A percentile compares a stretch with the other conserved stretches of the same genome.
Evolutionary conservation across 2,888 invertebrate genomes (phyloP).

Genomic region (Drosophila melanosoma): DNA sequence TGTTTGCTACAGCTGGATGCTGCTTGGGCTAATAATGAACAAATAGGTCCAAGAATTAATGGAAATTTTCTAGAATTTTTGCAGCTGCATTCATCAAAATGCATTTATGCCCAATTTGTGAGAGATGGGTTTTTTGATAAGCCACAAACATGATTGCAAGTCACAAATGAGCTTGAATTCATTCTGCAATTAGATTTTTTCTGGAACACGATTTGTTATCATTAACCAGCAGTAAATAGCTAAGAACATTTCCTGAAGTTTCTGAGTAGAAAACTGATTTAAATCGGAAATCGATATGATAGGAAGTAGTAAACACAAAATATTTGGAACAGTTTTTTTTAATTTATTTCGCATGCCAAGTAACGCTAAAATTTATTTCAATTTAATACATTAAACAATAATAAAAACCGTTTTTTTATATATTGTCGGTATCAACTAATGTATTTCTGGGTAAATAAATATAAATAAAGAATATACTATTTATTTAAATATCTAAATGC

Average conservation of each 20-base stretch:
- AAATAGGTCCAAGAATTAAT: constrained; percentile 49
- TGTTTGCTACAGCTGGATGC: constrained; percentile 14
- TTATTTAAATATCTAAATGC: background rate
- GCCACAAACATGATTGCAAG: background rate
- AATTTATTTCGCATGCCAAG: background rate
- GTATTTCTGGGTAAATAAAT: background rate
- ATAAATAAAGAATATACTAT: background rate
- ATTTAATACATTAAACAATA: background rate
- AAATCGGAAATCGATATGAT: background rate
- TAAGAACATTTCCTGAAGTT: constrained; percentile 3
- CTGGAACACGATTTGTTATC: background rate
- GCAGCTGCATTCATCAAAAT: constrained; percentile 39
- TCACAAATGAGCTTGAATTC: constrained; percentile 13
- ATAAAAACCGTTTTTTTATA: background rate
- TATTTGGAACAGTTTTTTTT: background rate
- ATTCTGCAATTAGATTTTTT: background rate
- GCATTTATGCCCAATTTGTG: constrained; percentile 27
- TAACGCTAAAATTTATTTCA: background rate
- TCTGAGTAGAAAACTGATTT: background rate
- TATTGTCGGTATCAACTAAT: background rate
- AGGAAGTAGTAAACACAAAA: background rate
- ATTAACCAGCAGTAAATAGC: constrained; percentile 15
- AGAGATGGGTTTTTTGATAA: constrained; percentile 24
- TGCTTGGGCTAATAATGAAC: constrained; percentile 32
- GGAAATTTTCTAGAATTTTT: constrained; percentile 35